Conservation (phyloP, 1,140 invertebrate genomes). For the Philopotamus ludificatus region DNA sequence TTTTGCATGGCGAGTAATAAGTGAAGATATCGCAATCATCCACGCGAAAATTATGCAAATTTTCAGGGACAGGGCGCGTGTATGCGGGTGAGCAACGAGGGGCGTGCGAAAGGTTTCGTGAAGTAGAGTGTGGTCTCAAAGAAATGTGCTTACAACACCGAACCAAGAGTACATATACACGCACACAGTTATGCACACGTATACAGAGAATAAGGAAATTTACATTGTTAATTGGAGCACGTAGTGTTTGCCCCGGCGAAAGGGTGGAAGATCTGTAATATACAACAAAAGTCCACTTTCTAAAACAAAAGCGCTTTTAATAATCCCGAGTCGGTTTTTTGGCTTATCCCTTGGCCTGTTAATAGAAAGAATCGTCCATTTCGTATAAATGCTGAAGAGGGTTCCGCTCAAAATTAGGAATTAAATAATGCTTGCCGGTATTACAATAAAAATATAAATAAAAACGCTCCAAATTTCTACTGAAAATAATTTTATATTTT, state of each 20-base stretch:
- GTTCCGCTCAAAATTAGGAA: too few relatives aligned
- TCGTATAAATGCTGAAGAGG: too few relatives aligned
- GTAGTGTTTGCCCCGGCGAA: slow-evolving; percentile 17
- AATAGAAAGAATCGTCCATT: too few relatives aligned
- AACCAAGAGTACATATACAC: slow-evolving; percentile 5
- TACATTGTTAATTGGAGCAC: slow-evolving; percentile 32
- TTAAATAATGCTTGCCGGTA: too few relatives aligned
- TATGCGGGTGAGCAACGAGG: not conserved
- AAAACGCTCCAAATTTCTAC: too few relatives aligned
- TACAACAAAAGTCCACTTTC: not conserved
- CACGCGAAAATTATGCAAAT: slow-evolving; percentile 8
- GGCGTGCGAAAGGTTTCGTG: not conserved
- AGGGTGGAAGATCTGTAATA: not conserved
- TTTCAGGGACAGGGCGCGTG: not conserved
- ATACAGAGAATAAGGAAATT: slow-evolving; percentile 17
- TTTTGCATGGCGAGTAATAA: not conserved
- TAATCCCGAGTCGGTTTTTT: not conserved
- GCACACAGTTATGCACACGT: too few relatives aligned
- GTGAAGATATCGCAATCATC: slow-evolving; percentile 3
- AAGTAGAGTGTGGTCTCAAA: not conserved
- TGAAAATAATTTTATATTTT: too few relatives aligned
- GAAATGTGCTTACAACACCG: slow-evolving; percentile 8
- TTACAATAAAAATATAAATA: too few relatives aligned
- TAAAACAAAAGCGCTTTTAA: not conserved
- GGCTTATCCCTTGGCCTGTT: too few relatives aligned